A percentile compares a stretch with the other conserved stretches of the same genome.
Conservation (phyloP, 2,797 vertebrate species). For the Chelmon rostratus region DNA sequence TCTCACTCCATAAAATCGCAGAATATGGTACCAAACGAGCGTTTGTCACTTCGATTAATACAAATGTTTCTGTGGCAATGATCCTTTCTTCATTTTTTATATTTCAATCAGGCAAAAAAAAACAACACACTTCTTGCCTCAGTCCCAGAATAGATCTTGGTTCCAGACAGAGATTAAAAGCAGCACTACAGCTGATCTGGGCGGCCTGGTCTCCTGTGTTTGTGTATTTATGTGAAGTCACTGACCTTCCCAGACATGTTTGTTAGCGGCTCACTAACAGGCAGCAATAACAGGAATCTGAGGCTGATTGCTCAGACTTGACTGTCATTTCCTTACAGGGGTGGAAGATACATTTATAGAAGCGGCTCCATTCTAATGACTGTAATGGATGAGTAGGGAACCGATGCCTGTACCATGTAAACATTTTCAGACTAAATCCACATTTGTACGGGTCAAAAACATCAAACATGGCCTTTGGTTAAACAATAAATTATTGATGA, state of each 20-base stretch:
- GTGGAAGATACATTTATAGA: slow-evolving; percentile 60
- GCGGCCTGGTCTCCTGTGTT: slow-evolving; percentile 41
- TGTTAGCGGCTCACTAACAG: slow-evolving; percentile 68
- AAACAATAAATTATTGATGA: neutral
- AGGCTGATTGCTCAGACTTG: slow-evolving; percentile 71
- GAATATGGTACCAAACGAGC: slow-evolving; percentile 4
- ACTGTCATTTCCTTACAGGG: slow-evolving; percentile 75
- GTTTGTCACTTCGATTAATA: slow-evolving; percentile 38
- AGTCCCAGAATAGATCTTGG: slow-evolving; percentile 15
- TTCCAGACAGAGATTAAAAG: slow-evolving; percentile 37
- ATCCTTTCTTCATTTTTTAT: slow-evolving; percentile 6
- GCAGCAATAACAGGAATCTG: slow-evolving; percentile 80
- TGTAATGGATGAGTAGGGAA: slow-evolving; percentile 1
- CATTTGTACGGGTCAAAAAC: neutral
- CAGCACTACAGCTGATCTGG: slow-evolving; percentile 17
- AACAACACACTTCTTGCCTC: neutral
- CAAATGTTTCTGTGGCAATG: neutral
- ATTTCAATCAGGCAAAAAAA: slow-evolving; percentile 9
- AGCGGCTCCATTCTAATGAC: slow-evolving; percentile 23
- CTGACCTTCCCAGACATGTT: slow-evolving; percentile 68
- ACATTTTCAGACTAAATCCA: neutral
- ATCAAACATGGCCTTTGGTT: slow-evolving; percentile 4
- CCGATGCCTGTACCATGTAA: slow-evolving; percentile 1
- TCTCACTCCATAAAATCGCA: slow-evolving; percentile 25
- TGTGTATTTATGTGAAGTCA: slow-evolving; percentile 60